Evolutionary conservation across 2,113 vertebrate genomes (phyloP).

Genomic region (Triplophysa tibetana): DNA sequence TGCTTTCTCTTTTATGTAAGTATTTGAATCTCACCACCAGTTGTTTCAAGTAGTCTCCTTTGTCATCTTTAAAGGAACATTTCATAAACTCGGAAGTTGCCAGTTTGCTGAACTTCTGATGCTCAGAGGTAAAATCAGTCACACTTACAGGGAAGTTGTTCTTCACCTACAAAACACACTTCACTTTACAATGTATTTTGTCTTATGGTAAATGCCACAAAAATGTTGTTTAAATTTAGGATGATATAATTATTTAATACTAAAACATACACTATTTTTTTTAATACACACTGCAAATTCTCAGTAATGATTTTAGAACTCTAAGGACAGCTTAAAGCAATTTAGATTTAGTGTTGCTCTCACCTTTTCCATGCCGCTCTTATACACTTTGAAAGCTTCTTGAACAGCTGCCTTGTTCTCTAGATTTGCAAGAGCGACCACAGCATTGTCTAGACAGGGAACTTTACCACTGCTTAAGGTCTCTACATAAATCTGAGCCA

Average conservation of each 20-base stretch:
- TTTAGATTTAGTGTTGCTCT: neutral
- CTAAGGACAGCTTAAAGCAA: no score
- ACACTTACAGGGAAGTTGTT: slow-evolving; percentile 34
- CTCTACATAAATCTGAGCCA: slow-evolving; percentile 59
- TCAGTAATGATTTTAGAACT: no score
- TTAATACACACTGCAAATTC: no score
- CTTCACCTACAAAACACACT: slow-evolving; percentile 36
- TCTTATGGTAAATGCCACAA: neutral
- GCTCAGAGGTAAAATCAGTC: slow-evolving; percentile 25
- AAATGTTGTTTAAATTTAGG: no score
- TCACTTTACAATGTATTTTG: neutral
- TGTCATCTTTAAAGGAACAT: slow-evolving; percentile 57
- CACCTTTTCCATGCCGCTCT: slow-evolving; percentile 56
- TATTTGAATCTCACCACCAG: slow-evolving; percentile 34
- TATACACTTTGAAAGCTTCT: slow-evolving; percentile 59
- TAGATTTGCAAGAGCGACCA: slow-evolving; percentile 55
- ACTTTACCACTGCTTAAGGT: slow-evolving; percentile 62
- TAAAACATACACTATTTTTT: no score
- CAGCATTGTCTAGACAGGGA: slow-evolving; percentile 63
- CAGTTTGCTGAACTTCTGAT: slow-evolving; percentile 31
- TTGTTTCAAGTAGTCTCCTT: slow-evolving; percentile 31
- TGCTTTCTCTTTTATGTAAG: neutral
- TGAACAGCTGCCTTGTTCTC: slow-evolving; percentile 63
- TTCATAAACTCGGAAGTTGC: slow-evolving; percentile 50
- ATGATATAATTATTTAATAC: no score